These are phyloP conservation scores for Oophaga sylvatica DNA, from an alignment of 2,797 vertebrate species.

Conservation along the genomic window DNA sequence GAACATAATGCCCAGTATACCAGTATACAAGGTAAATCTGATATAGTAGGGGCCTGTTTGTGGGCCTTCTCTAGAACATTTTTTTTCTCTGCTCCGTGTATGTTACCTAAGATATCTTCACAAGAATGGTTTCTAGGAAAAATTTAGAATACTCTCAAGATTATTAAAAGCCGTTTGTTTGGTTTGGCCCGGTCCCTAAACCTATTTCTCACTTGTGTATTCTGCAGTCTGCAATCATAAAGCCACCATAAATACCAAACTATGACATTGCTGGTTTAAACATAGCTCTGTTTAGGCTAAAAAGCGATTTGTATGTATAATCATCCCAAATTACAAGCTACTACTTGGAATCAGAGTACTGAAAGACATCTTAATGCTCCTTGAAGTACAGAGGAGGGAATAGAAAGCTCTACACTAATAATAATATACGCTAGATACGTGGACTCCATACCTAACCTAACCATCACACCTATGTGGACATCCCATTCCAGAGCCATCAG, in stretches of 20 bases:
- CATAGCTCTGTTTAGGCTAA: constrained; percentile 10
- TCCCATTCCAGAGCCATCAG: not conserved
- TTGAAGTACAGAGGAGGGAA: not conserved
- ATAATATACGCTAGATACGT: not conserved
- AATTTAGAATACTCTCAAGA: not conserved
- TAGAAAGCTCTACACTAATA: not conserved
- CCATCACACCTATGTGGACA: not conserved
- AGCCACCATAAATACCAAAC: constrained; percentile 34
- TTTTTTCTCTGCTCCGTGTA: not conserved
- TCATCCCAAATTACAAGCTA: constrained; percentile 46
- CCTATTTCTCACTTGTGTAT: not conserved
- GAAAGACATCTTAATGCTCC: constrained; percentile 19
- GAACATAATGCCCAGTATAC: too few species aligned
- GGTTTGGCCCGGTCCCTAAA: not conserved
- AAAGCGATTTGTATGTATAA: constrained; percentile 25
- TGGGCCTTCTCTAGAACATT: not conserved
- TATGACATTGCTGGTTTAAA: constrained; percentile 12
- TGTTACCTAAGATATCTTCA: not conserved
- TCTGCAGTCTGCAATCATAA: constrained; percentile 31
- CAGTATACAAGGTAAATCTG: not conserved
- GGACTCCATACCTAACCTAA: not conserved
- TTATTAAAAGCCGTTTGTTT: constrained; percentile 23
- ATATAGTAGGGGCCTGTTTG: not conserved
- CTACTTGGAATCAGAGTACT: not conserved
- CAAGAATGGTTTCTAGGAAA: constrained; percentile 3